Base-by-base conservation (phyloP, 2,888 invertebrate genomes). In the Gibbula magus region DNA sequence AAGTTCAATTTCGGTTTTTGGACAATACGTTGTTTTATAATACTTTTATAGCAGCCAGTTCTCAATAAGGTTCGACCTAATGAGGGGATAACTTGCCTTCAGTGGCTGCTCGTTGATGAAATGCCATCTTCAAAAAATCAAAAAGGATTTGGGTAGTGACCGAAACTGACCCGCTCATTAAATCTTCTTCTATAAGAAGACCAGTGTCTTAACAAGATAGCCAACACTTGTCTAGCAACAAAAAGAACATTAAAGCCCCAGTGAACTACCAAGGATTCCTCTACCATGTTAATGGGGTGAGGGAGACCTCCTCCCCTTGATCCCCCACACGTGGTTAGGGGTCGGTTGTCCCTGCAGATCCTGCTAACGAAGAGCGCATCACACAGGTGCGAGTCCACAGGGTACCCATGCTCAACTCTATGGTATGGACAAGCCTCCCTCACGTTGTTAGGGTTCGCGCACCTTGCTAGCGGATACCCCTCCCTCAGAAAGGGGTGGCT, bases 141-240 rank as follows among this genome's bases (percentile, higher is more conserved):
- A 29, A n/a, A 61, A 29, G 61, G 61, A 61, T 29, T 22, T 3
- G 18, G 61, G 61, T 2, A 61, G 16, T 29, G 22, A 29, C 16
- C 22, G 25, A 29, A 29, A n/a, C 29, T 25, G 25, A 25, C 61
- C 29, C 16, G 10, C 61, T 18, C 61, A 13, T 61, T 61, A 13
- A 61, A 61, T 25, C 61, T 61, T 29, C 16, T 29, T 29, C 61
- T 29, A 61, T 61, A 29, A 29, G 61, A 61, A 10, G 29, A 25
- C 25, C 61, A 61, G 61, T 61, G 61, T 61, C 61, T 61, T 13
- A n/a, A 25, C 25, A 29, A 61, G 61, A 61, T 25, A 61, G 61
- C 29, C 61, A 61, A 61, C 61, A 61, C 61, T 61, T 61, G 61
- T 29, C 61, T 29, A 29, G 61, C 61, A 25, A 61, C 61, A 61